Base-by-base conservation (phyloP, 2,888 invertebrate species). In the Petrolisthes manimaculis region DNA sequence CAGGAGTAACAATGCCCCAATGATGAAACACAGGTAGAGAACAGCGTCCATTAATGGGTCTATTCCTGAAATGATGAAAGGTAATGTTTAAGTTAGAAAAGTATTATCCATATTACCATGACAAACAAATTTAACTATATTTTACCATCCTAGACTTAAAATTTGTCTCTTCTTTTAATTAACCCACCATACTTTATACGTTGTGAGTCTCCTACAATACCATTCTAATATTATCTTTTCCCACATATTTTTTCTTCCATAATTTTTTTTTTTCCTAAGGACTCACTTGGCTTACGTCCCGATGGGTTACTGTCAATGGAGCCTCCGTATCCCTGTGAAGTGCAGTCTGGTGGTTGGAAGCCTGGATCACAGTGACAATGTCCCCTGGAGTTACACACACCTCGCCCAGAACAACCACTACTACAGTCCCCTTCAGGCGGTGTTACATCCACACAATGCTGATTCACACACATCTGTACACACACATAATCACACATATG, bases 281-380 rank as follows among this genome's bases (percentile, higher is more conserved):
- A 14, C 51, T 80, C 8, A 9, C 24, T 54, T 77, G 77, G 61
- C n/a, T 14, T 24, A 5, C 71, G 67, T 55, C 24, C 54, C 53
- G 6, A n/a, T 0, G 55, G 61, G 12, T n/a, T 6, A 81, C 97
- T 97, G 93, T 98, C 97, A 85, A 95, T 93, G 1, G 98, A 98
- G 5, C 98, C 98, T 0, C 99, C 99, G 9, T 95, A 94, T 0
- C 99, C 99, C 0, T 97, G 96, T 91, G 95, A 94, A 90, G 95
- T 95, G 93, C 99, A 99, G 85, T 95, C 94, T 0, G 98, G 97
- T 0, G 98, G 98, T 0, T 96, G 96, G 93, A 96, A 99, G 0
- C 99, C 98, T 0, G 95, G 94, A 92, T 96, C 95, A 93, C 99
- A 99, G 93, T 99, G 99, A 92, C 99, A 99, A 92, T 98, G 96